Conservation (phyloP, 2,888 invertebrate genomes). For the Latrodectus hesperus region DNA sequence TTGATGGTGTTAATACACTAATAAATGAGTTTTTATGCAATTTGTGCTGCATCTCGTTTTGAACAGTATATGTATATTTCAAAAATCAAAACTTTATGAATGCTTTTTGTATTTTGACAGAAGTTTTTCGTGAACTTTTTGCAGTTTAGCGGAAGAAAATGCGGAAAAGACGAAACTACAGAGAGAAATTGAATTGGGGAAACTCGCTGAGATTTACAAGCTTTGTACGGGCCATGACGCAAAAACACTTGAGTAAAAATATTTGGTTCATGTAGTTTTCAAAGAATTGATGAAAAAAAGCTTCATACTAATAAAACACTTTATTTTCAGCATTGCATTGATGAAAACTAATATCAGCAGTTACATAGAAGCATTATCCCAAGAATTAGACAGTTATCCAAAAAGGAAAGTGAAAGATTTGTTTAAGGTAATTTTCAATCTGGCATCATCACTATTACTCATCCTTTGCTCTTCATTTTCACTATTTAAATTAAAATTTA, state of each 20-base stretch:
- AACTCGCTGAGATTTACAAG: constrained; percentile 40
- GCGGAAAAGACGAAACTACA: constrained; percentile 8
- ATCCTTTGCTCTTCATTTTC: no score
- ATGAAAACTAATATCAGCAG: constrained; percentile 40
- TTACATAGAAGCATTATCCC: constrained; percentile 19
- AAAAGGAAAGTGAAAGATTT: constrained; percentile 46
- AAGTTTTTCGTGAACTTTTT: neutral
- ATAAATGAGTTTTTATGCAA: no score
- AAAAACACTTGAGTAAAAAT: constrained; percentile 43
- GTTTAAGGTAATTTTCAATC: constrained; percentile 29
- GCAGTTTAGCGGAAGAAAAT: constrained; percentile 10
- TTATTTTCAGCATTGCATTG: constrained; percentile 15
- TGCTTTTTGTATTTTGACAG: no score
- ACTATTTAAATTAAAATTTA: no score
- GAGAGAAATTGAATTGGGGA: constrained; percentile 21
- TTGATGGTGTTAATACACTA: no score
- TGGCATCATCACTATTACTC: no score
- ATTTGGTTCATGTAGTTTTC: neutral
- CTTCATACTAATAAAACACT: neutral
- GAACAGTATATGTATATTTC: no score
- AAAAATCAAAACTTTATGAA: no score
- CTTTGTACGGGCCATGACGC: constrained; percentile 46
- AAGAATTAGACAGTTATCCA: constrained; percentile 37
- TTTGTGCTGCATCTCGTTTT: no score
- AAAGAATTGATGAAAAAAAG: neutral